Evolutionary conservation across 1,140 invertebrate genomes (phyloP).

Genomic region (Eurosta solidaginis): DNA sequence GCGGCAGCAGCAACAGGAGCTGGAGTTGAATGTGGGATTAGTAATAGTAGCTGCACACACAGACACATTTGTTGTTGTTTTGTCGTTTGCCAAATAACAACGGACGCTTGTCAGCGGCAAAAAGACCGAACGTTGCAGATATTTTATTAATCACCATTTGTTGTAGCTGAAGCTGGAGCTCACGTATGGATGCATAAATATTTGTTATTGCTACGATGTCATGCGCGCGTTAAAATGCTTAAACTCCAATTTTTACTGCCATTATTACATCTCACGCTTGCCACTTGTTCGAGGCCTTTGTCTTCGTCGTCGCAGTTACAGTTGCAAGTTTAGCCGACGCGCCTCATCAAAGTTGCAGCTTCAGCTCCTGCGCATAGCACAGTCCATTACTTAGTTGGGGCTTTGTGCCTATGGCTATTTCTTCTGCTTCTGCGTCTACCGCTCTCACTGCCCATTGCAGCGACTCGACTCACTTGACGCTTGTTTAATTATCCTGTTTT

Average conservation of each 20-base stretch:
- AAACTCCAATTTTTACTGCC: constrained; percentile 24
- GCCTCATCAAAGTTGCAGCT: background rate
- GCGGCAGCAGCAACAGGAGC: background rate
- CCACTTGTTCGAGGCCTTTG: no score
- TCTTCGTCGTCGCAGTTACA: no score
- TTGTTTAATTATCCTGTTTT: constrained; percentile 25
- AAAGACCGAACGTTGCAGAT: background rate
- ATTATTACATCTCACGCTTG: constrained; percentile 4
- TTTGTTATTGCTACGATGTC: no score
- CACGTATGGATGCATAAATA: no score
- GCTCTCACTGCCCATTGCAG: background rate
- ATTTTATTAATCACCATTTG: constrained; percentile 2
- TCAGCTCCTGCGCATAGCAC: background rate
- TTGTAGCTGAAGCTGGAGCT: background rate
- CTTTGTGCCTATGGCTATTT: background rate
- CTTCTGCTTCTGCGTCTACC: background rate
- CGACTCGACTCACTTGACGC: background rate
- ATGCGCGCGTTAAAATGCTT: background rate
- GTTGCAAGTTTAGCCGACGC: no score
- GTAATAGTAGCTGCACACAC: background rate
- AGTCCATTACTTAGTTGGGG: no score
- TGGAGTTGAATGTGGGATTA: no score
- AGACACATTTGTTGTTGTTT: background rate
- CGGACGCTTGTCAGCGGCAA: constrained; percentile 5
- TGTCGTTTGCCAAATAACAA: background rate